phyloP scores from a whole-genome alignment of 2,888 invertebrate genomes.

The Cantharis rufa region DNA sequence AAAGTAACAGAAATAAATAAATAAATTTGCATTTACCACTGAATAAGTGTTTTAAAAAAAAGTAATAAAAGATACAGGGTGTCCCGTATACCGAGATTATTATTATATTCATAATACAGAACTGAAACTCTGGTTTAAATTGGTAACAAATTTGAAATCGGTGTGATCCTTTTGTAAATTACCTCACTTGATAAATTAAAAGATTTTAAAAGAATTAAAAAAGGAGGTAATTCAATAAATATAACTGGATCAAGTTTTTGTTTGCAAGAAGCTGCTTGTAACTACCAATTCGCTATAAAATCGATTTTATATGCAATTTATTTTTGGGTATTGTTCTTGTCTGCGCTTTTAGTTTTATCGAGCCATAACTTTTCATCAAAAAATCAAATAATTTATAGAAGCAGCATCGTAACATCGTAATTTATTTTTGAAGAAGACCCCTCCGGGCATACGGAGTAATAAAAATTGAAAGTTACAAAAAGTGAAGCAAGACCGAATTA shows the following conservation, averaged over 20 bases:
- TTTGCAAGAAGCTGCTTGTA: background rate
- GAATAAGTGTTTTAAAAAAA: too few species aligned
- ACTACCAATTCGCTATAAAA: background rate
- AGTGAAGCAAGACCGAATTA: background rate
- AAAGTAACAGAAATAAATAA: background rate
- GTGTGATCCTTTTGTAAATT: too few species aligned
- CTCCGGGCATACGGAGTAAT: background rate
- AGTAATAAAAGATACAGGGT: too few species aligned
- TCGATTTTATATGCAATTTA: background rate
- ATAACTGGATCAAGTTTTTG: too few species aligned
- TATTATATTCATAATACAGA: too few species aligned
- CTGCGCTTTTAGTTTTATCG: slow-evolving; percentile 13
- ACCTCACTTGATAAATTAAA: too few species aligned
- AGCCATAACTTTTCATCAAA: slow-evolving; percentile 11
- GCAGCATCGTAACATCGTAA: background rate
- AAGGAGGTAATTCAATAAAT: background rate
- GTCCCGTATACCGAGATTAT: too few species aligned
- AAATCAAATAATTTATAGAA: background rate
- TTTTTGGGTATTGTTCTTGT: slow-evolving; percentile 14
- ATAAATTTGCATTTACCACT: too few species aligned
- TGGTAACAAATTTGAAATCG: too few species aligned
- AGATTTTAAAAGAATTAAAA: background rate
- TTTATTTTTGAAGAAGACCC: background rate
- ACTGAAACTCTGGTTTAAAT: too few species aligned
- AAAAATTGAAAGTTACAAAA: background rate